Percentiles rank a stretch among this genome's conserved stretches.
Evolutionary conservation across 2,888 invertebrate species (phyloP).

Genomic region (Thecophora atra): DNA sequence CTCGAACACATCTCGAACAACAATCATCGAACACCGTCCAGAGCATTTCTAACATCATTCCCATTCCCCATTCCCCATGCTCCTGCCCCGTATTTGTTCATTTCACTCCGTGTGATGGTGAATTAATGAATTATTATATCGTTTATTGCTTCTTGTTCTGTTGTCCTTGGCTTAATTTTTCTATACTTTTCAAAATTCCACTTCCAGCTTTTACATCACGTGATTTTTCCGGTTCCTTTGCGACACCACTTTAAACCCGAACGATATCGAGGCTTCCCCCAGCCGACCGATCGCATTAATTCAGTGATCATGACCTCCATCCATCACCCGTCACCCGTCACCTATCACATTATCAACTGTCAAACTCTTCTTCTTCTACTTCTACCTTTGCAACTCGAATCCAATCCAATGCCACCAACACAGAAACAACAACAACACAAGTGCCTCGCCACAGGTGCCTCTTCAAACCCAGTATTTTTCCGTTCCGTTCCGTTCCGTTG

Average conservation of each 20-base stretch:
- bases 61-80: not conserved
- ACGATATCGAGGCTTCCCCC: slow-evolving; percentile 18
- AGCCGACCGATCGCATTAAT: not conserved
- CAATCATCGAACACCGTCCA: too few relatives aligned
- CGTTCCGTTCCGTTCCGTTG: slow-evolving; percentile 19
- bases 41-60: not conserved
- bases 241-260: slow-evolving; percentile 52
- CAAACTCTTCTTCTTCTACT: not conserved
- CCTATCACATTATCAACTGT: not conserved
- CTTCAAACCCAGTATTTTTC: not conserved
- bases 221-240: slow-evolving; percentile 63
- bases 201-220: slow-evolving; percentile 64
- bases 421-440: not conserved
- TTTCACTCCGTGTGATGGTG: not conserved
- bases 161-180: slow-evolving; percentile 36
- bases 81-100: not conserved
- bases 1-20: too few relatives aligned
- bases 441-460: not conserved
- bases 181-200: slow-evolving; percentile 45
- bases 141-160: slow-evolving; percentile 39
- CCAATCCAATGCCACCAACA: not conserved
- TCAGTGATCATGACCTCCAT: slow-evolving; percentile 18
- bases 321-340: not conserved
- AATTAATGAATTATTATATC: not conserved
- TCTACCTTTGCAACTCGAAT: not conserved